Conservation (phyloP, 2,113 vertebrate species). For the Sprattus sprattus region DNA sequence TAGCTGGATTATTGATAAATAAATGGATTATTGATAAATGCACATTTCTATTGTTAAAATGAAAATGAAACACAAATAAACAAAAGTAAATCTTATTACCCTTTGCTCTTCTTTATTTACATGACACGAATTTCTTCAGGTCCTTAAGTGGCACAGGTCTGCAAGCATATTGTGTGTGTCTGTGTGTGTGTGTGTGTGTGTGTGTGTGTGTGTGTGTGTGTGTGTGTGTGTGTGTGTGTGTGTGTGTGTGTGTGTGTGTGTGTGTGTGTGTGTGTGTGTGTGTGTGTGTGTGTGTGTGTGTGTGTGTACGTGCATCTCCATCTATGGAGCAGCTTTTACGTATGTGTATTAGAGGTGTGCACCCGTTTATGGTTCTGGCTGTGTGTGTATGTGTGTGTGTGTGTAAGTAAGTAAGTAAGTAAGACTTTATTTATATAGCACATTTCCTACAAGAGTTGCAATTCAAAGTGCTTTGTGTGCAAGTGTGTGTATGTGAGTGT, state of each 20-base stretch:
- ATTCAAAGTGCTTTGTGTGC: too few species aligned
- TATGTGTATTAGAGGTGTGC: not conserved
- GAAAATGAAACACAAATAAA: not conserved
- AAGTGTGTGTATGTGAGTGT: too few species aligned
- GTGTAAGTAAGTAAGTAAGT: too few species aligned
- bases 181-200: not conserved
- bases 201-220: not conserved
- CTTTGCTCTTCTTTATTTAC: too few species aligned
- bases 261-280: too few species aligned
- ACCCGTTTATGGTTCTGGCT: not conserved
- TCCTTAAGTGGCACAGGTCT: not conserved
- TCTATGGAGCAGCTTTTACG: not conserved
- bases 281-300: not conserved
- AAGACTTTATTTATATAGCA: too few species aligned
- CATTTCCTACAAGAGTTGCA: too few species aligned
- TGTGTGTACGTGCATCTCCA: not conserved
- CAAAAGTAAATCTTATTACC: not conserved
- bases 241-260: not conserved
- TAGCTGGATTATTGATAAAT: slow-evolving; percentile 6
- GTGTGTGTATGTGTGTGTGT: not conserved
- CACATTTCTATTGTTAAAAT: slow-evolving; percentile 11
- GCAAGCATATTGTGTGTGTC: not conserved
- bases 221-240: not conserved
- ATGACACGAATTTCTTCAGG: not conserved
- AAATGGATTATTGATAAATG: too few species aligned